Percentiles rank a stretch among this genome's conserved stretches.
phyloP scores from a whole-genome alignment of 2,888 invertebrate species.

The Caenorhabditis plicata region DNA sequence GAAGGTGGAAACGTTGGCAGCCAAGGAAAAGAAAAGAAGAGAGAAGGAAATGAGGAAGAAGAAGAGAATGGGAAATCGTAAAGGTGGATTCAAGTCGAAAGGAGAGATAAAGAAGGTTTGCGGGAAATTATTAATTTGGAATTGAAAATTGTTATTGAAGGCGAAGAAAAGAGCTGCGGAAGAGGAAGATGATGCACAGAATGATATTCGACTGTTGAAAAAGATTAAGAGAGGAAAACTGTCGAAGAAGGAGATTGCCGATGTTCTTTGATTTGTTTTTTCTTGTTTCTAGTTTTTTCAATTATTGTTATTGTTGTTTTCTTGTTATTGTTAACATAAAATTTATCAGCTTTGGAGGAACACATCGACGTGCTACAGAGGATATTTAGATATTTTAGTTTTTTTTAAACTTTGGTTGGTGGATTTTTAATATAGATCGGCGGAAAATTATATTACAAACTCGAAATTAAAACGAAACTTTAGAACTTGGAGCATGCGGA shows the following conservation, averaged over 20 bases:
- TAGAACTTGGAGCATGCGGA: too few species aligned
- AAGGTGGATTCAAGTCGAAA: constrained; percentile 13
- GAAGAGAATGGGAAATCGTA: constrained; percentile 30
- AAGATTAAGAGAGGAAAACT: constrained; percentile 68
- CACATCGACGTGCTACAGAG: too few species aligned
- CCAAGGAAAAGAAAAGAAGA: constrained; percentile 34
- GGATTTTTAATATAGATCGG: too few species aligned
- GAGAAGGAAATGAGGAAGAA: constrained; percentile 34
- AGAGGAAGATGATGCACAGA: constrained; percentile 66
- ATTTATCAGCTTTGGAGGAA: too few species aligned
- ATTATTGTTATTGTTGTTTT: too few species aligned
- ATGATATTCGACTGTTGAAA: constrained; percentile 67
- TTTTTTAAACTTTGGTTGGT: too few species aligned
- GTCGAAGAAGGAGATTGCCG: constrained; percentile 62
- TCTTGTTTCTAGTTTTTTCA: too few species aligned
- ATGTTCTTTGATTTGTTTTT: constrained; percentile 23
- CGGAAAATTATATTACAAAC: too few species aligned
- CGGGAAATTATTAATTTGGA: background rate
- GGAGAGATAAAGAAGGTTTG: constrained; percentile 20
- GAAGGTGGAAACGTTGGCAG: constrained; percentile 39
- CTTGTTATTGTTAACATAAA: too few species aligned
- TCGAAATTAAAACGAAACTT: too few species aligned
- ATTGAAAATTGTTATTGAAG: background rate
- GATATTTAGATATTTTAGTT: too few species aligned
- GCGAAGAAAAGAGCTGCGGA: constrained; percentile 32